These are phyloP conservation scores for Malurus melanocephalus DNA, from an alignment of 2,113 vertebrate genomes.

Conservation along the genomic window DNA sequence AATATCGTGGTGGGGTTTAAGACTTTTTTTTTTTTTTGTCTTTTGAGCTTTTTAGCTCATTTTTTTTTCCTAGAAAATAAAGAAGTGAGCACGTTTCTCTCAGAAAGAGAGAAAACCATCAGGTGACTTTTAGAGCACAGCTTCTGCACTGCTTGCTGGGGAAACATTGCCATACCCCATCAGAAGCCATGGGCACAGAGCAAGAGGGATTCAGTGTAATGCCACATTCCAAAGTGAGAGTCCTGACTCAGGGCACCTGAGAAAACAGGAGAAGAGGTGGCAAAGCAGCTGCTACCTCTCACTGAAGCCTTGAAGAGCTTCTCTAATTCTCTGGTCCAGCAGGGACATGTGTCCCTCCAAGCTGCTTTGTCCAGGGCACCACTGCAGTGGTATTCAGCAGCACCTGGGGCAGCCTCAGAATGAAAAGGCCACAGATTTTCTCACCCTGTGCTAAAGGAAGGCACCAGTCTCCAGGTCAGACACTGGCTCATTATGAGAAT, in stretches of 20 bases:
- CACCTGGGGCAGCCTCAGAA: background rate
- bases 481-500: background rate
- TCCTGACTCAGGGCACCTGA: background rate
- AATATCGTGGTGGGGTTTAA: background rate
- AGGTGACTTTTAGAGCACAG: background rate
- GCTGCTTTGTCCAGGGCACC: background rate
- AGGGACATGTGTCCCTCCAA: background rate
- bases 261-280: background rate
- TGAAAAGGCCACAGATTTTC: background rate
- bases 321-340: background rate
- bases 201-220: background rate
- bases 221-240: fast-evolving
- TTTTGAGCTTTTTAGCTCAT: background rate
- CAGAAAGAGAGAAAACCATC: background rate
- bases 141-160: background rate
- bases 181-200: background rate
- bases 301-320: background rate
- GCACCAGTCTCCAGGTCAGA: background rate
- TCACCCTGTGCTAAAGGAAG: background rate
- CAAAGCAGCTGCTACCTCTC: background rate
- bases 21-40: background rate
- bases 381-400: background rate
- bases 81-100: background rate
- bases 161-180: background rate
- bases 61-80: background rate